These are phyloP conservation scores for Eupelmus urozonus DNA, from an alignment of 2,888 invertebrate species.

Conservation along the genomic window DNA sequence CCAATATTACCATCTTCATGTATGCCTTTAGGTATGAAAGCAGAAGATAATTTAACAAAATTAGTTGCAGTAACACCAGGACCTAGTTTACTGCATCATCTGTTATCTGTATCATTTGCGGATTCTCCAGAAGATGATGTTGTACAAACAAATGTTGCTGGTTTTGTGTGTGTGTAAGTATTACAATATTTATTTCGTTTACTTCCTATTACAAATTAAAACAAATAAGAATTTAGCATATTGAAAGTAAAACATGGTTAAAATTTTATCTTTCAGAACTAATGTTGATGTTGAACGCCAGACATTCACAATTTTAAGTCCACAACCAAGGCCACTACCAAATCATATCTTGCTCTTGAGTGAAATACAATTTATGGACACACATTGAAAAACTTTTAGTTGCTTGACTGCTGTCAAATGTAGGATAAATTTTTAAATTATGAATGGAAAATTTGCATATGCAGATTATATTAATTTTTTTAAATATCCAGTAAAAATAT, in stretches of 20 bases:
- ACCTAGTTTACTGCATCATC: slow-evolving; percentile 88
- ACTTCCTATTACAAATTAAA: slow-evolving; percentile 11
- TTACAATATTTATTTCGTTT: slow-evolving; percentile 18
- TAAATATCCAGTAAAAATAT: no score
- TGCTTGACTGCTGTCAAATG: no score
- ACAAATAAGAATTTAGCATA: no score
- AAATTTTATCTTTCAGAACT: slow-evolving; percentile 81
- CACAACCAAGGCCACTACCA: slow-evolving; percentile 95
- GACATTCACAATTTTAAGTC: slow-evolving; percentile 92
- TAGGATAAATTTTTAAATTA: no score
- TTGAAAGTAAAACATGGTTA: no score
- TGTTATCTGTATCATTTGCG: slow-evolving; percentile 93
- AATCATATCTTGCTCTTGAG: slow-evolving; percentile 91
- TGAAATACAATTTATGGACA: slow-evolving; percentile 97
- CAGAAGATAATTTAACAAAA: slow-evolving; percentile 93
- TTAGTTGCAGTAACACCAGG: slow-evolving; percentile 89
- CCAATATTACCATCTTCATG: slow-evolving; percentile 96
- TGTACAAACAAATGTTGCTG: slow-evolving; percentile 91
- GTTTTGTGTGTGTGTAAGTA: slow-evolving; percentile 94
- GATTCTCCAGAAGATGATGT: slow-evolving; percentile 90
- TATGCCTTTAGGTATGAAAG: slow-evolving; percentile 97
- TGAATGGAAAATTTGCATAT: no score
- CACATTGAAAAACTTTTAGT: slow-evolving; percentile 84
- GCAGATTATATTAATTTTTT: no score
- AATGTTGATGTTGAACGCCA: slow-evolving; percentile 93